These are phyloP conservation scores for Rhagophthalmus giganteus DNA, from an alignment of 2,888 invertebrate genomes.

Conservation along the genomic window DNA sequence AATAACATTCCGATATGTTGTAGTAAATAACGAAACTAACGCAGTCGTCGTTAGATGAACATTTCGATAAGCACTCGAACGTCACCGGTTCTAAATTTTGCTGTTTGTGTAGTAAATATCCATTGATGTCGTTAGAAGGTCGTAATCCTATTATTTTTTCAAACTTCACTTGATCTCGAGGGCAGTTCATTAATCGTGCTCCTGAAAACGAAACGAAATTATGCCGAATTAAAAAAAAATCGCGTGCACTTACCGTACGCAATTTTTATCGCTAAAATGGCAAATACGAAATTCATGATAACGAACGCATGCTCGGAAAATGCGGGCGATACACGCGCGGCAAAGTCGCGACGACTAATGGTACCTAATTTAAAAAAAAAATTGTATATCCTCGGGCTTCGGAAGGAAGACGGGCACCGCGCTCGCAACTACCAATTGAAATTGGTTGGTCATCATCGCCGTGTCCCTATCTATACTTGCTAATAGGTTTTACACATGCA, in stretches of 20 bases:
- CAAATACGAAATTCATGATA: conserved; percentile 11
- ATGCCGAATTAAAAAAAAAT: background rate
- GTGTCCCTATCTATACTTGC: conserved; percentile 23
- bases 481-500: conserved; percentile 24
- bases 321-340: background rate
- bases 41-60: conserved; percentile 45
- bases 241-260: conserved; percentile 9
- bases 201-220: conserved; percentile 5
- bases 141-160: conserved; percentile 52
- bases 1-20: conserved; percentile 48
- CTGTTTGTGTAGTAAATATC: conserved; percentile 19
- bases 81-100: conserved; percentile 44
- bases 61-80: conserved; percentile 49
- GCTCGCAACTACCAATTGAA: conserved; percentile 15
- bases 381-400: conserved; percentile 2
- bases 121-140: conserved; percentile 39
- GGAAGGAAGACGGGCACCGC: conserved; percentile 15
- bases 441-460: conserved; percentile 11
- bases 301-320: conserved; percentile 1
- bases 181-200: conserved; percentile 42
- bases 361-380: conserved; percentile 7
- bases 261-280: conserved; percentile 12
- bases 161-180: conserved; percentile 45
- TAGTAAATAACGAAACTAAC: conserved; percentile 51
- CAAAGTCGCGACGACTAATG: background rate